These are phyloP conservation scores for Eulemur albifrons DNA, from an alignment of 2,797 vertebrate genomes.

Conservation along the genomic window DNA sequence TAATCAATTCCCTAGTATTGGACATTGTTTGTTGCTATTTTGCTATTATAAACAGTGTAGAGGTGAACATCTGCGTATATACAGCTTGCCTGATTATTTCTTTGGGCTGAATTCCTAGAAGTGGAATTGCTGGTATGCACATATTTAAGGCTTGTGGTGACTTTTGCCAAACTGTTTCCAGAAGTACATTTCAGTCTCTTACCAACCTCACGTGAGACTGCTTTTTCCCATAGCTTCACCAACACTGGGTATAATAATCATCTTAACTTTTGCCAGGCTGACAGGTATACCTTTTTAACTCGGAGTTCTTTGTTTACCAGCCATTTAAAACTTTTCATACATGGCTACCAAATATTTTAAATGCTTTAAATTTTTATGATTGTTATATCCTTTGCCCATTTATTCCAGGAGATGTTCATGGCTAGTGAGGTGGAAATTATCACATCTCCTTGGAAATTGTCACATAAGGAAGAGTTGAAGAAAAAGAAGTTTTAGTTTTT, in stretches of 20 bases:
- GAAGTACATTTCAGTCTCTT: neutral
- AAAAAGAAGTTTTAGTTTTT: conserved; percentile 18
- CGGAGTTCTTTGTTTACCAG: neutral
- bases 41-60: neutral
- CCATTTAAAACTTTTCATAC: neutral
- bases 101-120: neutral
- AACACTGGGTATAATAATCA: neutral
- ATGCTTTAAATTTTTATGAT: neutral
- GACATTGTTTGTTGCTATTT: neutral
- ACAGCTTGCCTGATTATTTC: neutral
- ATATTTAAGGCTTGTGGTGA: neutral
- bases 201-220: neutral
- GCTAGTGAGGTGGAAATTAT: neutral
- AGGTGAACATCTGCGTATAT: neutral
- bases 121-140: neutral
- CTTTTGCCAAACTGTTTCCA: neutral
- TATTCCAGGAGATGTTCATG: neutral
- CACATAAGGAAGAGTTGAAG: neutral
- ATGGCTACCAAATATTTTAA: neutral
- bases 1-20: neutral
- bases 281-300: neutral
- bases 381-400: neutral
- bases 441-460: neutral
- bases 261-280: neutral
- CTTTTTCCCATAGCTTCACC: neutral